Percentiles rank a stretch among this genome's conserved stretches.
These are phyloP conservation scores for Spea bombifrons DNA, from an alignment of 2,113 vertebrate genomes.

Conservation along the genomic window DNA sequence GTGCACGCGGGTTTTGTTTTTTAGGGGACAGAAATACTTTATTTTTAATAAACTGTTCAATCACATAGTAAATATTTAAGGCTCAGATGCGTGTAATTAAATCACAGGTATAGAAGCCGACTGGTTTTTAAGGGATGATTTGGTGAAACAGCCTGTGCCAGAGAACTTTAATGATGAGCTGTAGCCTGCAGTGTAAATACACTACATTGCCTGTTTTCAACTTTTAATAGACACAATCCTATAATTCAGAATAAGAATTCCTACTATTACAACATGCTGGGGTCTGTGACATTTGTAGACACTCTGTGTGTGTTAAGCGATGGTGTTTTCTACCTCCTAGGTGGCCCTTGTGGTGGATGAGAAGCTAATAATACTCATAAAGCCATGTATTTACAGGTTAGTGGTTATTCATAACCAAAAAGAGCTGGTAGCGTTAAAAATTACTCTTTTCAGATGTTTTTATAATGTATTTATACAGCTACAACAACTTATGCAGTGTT, in stretches of 20 bases:
- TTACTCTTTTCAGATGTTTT: too few species aligned
- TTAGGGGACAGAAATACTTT: constrained; percentile 9
- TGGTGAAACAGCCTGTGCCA: not conserved
- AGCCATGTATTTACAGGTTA: not conserved
- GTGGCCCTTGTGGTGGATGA: not conserved
- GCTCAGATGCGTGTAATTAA: constrained; percentile 11
- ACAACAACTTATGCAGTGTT: too few species aligned
- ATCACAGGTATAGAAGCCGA: not conserved
- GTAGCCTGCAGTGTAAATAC: constrained; percentile 1
- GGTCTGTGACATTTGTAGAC: not conserved
- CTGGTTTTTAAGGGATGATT: not conserved
- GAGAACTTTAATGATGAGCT: constrained; percentile 17
- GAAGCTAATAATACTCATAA: not conserved
- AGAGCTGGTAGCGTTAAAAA: too few species aligned
- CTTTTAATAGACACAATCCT: constrained; percentile 2
- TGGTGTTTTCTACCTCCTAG: not conserved
- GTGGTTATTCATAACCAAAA: too few species aligned
- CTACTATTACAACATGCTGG: not conserved
- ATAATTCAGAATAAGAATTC: constrained; percentile 4
- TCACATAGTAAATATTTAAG: constrained; percentile 19
- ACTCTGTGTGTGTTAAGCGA: not conserved
- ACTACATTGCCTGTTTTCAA: not conserved
- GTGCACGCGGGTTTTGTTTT: not conserved
- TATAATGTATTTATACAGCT: too few species aligned
- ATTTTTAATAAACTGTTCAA: not conserved